Conservation (phyloP, 2,797 vertebrate genomes). For the Trachurus trachurus region DNA sequence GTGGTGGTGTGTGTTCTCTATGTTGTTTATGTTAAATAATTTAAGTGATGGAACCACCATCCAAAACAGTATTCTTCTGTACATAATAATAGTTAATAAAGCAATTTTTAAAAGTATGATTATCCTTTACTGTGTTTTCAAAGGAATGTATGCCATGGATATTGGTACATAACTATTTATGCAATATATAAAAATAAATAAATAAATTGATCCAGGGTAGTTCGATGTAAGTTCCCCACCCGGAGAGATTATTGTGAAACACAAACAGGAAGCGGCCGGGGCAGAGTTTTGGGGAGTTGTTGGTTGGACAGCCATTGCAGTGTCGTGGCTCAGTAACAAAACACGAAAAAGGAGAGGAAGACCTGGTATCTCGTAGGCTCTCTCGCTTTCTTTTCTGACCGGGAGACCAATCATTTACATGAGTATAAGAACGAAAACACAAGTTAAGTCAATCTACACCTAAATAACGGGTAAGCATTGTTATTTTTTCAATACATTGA, state of each 20-base stretch:
- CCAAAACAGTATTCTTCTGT: no score
- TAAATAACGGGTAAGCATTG: conserved; percentile 76
- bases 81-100: no score
- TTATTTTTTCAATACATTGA: background rate
- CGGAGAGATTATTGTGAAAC: conserved; percentile 80
- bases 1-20: no score
- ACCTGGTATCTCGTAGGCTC: conserved; percentile 61
- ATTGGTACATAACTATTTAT: no score
- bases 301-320: conserved; percentile 86
- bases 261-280: conserved; percentile 84
- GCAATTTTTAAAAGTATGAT: no score
- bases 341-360: conserved; percentile 77
- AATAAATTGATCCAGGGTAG: no score
- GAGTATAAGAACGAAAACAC: conserved; percentile 59
- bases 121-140: no score
- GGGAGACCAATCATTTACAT: conserved; percentile 63
- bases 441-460: conserved; percentile 56
- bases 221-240: conserved; percentile 12
- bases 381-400: conserved; percentile 23
- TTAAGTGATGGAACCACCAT: no score
- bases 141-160: no score
- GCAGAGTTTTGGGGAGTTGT: conserved; percentile 69
- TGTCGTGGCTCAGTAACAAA: conserved; percentile 89
- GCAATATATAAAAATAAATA: no score
- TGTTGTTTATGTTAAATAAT: no score